Conservation (phyloP, 2,113 vertebrate species). For the Thinocorus orbignyianus region DNA sequence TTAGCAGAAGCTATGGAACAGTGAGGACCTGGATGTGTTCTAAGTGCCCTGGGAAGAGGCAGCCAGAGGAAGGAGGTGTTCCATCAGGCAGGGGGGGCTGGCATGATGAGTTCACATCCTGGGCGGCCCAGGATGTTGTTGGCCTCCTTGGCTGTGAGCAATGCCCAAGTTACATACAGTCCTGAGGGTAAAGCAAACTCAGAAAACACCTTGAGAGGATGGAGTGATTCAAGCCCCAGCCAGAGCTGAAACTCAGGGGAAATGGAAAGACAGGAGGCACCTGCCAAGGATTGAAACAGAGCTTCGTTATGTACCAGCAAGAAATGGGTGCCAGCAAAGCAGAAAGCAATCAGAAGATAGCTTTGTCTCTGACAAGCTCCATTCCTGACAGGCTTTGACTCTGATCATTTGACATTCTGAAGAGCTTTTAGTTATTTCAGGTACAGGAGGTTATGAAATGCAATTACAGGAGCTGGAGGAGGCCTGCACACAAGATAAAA, state of each 20-base stretch:
- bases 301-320: not conserved
- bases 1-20: not conserved
- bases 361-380: conserved; percentile 23
- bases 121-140: not conserved
- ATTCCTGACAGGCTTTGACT: conserved; percentile 23
- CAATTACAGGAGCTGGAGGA: conserved; percentile 9
- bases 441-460: not conserved
- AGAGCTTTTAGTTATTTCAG: conserved; percentile 45
- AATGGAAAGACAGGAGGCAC: not conserved
- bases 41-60: not conserved
- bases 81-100: accelerated
- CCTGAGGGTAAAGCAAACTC: not conserved
- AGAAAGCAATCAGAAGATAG: conserved; percentile 5
- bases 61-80: not conserved
- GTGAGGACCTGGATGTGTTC: not conserved
- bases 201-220: not conserved
- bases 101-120: not conserved
- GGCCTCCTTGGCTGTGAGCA: not conserved
- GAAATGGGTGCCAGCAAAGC: not conserved
- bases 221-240: not conserved
- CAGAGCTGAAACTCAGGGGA: not conserved
- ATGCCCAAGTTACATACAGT: not conserved
- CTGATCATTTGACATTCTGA: conserved; percentile 42
- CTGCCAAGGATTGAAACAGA: conserved; percentile 26
- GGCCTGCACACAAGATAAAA: not conserved